Conservation (phyloP, 2,797 vertebrate genomes). For the Phataginus tricuspis region DNA sequence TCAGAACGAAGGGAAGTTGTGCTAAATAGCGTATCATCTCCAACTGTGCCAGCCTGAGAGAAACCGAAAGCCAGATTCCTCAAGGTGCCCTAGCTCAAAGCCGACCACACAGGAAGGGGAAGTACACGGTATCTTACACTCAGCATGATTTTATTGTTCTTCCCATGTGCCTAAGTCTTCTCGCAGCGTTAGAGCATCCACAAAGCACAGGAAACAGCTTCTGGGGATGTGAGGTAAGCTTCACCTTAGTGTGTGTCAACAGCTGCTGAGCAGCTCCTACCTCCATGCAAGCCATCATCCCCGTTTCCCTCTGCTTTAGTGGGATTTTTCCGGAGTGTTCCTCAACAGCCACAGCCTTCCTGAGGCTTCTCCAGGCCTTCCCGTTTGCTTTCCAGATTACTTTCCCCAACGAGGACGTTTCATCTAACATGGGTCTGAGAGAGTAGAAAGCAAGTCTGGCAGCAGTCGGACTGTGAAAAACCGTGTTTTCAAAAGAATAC, state of each 20-base stretch:
- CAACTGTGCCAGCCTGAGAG: not conserved
- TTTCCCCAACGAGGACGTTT: not conserved
- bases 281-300: not conserved
- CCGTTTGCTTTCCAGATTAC: not conserved
- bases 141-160: not conserved
- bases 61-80: slow-evolving; percentile 17
- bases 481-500: not conserved
- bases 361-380: not conserved
- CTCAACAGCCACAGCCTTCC: not conserved
- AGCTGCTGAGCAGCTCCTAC: not conserved
- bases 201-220: not conserved
- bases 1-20: slow-evolving; percentile 5
- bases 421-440: not conserved
- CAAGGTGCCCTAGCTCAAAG: not conserved
- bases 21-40: not conserved
- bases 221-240: not conserved
- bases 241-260: not conserved
- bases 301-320: not conserved
- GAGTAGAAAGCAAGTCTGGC: not conserved
- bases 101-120: slow-evolving; percentile 2
- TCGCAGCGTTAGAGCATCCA: not conserved
- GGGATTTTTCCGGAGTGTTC: not conserved
- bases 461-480: not conserved
- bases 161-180: not conserved
- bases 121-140: not conserved